Conservation (phyloP, 2,113 vertebrate species). For the Pao palembangensis region DNA sequence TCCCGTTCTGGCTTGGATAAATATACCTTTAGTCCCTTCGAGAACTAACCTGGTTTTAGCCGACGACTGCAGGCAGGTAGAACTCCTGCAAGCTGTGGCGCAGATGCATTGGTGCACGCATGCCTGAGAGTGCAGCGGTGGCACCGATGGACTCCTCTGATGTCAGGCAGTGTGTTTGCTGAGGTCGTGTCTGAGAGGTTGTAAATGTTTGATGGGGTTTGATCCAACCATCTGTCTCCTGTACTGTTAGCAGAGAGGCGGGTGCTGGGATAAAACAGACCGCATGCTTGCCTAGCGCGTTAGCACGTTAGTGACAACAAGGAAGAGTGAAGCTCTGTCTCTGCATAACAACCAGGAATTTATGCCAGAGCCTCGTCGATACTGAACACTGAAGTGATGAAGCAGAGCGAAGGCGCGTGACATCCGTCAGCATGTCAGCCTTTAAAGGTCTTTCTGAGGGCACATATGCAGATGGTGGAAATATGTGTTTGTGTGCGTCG, state of each 20-base stretch:
- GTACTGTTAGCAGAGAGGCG: slow-evolving; percentile 29
- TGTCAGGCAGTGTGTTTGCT: slow-evolving; percentile 39
- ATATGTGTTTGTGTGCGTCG: slow-evolving; percentile 22
- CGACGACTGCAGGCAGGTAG: background rate
- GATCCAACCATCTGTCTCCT: slow-evolving; percentile 71
- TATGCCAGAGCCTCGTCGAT: no score
- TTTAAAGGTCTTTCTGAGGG: slow-evolving; percentile 5
- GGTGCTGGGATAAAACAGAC: slow-evolving; percentile 2
- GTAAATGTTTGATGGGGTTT: slow-evolving; percentile 76
- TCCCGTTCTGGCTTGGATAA: no score
- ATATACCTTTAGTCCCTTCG: no score
- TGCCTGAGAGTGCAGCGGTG: slow-evolving; percentile 21
- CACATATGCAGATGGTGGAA: slow-evolving; percentile 29
- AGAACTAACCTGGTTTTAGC: slow-evolving; percentile 1
- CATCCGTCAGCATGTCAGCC: background rate
- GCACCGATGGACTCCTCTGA: slow-evolving; percentile 39
- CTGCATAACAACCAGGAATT: no score
- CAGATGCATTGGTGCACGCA: slow-evolving; percentile 2
- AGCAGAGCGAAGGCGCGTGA: background rate
- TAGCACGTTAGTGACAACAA: no score
- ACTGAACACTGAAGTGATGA: no score
- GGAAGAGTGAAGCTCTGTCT: no score
- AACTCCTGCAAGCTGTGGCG: background rate
- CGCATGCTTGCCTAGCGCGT: background rate
- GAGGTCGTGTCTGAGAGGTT: slow-evolving; percentile 57